Evolutionary conservation across 2,888 invertebrate genomes (phyloP).

Genomic region (Chromoteleia sp.): DNA sequence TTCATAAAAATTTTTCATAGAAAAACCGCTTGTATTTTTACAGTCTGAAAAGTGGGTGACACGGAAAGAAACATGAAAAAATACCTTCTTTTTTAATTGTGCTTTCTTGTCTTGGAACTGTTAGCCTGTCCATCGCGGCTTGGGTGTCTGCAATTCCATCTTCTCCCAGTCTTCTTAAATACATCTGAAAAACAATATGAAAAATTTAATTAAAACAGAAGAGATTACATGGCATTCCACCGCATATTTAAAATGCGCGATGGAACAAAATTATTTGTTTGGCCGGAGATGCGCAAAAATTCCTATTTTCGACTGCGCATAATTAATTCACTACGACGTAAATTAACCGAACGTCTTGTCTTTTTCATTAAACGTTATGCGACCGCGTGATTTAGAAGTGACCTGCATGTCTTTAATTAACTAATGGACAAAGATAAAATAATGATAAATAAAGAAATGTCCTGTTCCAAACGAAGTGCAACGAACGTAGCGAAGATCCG

Average conservation of each 20-base stretch:
- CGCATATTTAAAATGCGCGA: slow-evolving; percentile 22
- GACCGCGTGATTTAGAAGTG: too few relatives aligned
- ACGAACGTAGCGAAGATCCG: background rate
- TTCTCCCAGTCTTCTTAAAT: slow-evolving; percentile 88
- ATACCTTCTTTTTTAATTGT: slow-evolving; percentile 84
- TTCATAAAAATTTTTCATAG: slow-evolving; percentile 13
- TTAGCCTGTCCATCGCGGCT: slow-evolving; percentile 81
- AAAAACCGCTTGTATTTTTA: slow-evolving; percentile 56
- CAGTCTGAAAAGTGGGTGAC: slow-evolving; percentile 45
- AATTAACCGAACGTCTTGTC: background rate
- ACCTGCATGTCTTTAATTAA: too few relatives aligned
- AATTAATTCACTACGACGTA: background rate
- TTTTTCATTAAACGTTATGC: background rate
- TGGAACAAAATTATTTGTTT: slow-evolving; percentile 31
- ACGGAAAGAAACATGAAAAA: slow-evolving; percentile 37
- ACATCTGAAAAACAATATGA: slow-evolving; percentile 85
- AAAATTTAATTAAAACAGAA: slow-evolving; percentile 60
- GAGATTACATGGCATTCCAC: slow-evolving; percentile 18
- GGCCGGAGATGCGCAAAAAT: background rate
- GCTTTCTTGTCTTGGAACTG: slow-evolving; percentile 82
- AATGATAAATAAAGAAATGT: too few relatives aligned
- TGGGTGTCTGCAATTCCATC: slow-evolving; percentile 85
- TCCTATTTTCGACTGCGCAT: background rate
- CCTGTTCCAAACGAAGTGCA: too few relatives aligned
- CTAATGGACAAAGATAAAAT: too few relatives aligned